Evolutionary conservation across 2,888 invertebrate genomes (phyloP).

Genomic region (Chymomyza procnemis): DNA sequence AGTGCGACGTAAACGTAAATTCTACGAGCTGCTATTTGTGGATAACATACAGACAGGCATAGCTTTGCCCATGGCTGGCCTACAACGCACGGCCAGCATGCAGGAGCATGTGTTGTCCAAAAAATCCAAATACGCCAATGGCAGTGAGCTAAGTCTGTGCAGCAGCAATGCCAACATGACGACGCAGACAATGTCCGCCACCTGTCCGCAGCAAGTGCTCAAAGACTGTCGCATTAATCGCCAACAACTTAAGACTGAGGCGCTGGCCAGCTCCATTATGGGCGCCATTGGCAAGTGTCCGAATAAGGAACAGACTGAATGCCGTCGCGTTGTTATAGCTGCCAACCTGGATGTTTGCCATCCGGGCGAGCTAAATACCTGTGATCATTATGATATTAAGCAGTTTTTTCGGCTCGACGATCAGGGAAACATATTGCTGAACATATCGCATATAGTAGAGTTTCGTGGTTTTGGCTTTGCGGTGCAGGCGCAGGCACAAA

Average conservation of each 20-base stretch:
- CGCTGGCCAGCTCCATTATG: conserved; percentile 75
- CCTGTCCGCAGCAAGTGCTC: conserved; percentile 59
- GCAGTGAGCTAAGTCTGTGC: conserved; percentile 14
- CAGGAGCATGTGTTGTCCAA: conserved; percentile 42
- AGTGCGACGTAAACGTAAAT: conserved; percentile 45
- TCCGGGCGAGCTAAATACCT: conserved; percentile 53
- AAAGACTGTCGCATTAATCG: conserved; percentile 73
- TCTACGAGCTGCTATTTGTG: conserved; percentile 65
- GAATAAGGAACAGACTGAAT: conserved; percentile 21
- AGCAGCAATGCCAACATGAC: neutral
- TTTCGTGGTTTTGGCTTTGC: conserved; percentile 66
- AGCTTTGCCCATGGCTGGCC: conserved; percentile 38
- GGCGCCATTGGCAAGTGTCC: conserved; percentile 75
- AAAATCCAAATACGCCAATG: conserved; percentile 53
- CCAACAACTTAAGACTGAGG: conserved; percentile 73
- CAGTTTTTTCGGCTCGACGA: conserved; percentile 78
- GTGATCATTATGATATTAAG: conserved; percentile 77
- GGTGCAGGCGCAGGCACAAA: conserved; percentile 48
- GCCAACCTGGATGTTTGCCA: conserved; percentile 48
- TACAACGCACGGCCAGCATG: neutral
- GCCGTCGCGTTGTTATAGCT: neutral
- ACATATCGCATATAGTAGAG: conserved; percentile 75
- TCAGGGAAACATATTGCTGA: conserved; percentile 76
- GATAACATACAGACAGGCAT: conserved; percentile 67
- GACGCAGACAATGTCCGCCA: conserved; percentile 18